Conservation (phyloP, 2,113 vertebrate species). For the Diadophis punctatus region DNA sequence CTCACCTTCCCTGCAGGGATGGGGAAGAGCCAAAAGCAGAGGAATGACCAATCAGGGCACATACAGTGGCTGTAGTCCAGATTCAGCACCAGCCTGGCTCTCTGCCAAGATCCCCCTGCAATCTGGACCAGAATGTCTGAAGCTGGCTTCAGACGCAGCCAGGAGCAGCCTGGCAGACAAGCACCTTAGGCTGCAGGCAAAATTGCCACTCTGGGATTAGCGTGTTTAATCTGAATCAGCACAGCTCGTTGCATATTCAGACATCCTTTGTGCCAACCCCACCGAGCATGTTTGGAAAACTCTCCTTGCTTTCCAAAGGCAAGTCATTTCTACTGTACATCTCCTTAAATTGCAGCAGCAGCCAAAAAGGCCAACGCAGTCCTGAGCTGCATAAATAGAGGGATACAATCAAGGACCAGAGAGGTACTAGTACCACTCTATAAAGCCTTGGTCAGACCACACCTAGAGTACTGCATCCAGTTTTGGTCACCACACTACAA, state of each 20-base stretch:
- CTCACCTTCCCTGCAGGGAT: background rate
- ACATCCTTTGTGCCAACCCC: background rate
- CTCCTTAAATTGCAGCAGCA: too few relatives aligned
- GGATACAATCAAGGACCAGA: too few relatives aligned
- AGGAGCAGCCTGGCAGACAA: background rate
- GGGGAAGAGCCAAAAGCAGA: background rate
- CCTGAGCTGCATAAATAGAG: too few relatives aligned
- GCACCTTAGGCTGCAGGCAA: background rate
- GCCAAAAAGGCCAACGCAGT: too few relatives aligned
- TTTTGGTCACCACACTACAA: too few relatives aligned
- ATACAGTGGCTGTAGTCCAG: background rate
- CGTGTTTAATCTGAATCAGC: too few relatives aligned
- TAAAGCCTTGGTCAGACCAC: too few relatives aligned
- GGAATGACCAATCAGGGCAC: background rate
- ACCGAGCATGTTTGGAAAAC: background rate
- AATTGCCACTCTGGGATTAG: background rate
- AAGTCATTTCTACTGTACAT: background rate
- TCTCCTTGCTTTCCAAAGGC: background rate
- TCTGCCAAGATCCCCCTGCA: background rate
- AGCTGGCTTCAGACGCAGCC: background rate
- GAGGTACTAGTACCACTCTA: too few relatives aligned
- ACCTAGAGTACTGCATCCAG: too few relatives aligned
- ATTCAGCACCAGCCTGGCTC: background rate
- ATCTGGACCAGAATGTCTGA: background rate
- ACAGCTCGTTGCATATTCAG: background rate